These are phyloP conservation scores for Brenthis daphne DNA, from an alignment of 2,888 invertebrate genomes.

Conservation along the genomic window DNA sequence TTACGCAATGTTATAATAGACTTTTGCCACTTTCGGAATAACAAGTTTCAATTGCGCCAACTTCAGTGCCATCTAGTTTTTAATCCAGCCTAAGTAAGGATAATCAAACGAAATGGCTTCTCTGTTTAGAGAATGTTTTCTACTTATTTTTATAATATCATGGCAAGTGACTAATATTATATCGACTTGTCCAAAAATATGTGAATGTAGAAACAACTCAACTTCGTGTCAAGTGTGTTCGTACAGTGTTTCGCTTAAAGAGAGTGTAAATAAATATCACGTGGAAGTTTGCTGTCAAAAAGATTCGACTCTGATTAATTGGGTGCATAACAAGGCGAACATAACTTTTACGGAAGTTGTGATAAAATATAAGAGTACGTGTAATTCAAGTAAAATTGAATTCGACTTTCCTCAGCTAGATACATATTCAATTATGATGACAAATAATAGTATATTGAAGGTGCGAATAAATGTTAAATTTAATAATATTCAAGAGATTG, in stretches of 20 bases:
- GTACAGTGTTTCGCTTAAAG: slow-evolving; percentile 64
- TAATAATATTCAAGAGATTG: slow-evolving; percentile 78
- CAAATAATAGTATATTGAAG: slow-evolving; percentile 61
- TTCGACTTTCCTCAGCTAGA: slow-evolving; percentile 59
- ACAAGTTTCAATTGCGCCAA: slow-evolving; percentile 57
- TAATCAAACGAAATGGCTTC: slow-evolving; percentile 64
- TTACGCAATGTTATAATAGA: slow-evolving; percentile 52
- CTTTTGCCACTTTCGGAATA: slow-evolving; percentile 51
- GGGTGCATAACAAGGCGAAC: slow-evolving; percentile 57
- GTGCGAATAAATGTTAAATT: slow-evolving; percentile 59
- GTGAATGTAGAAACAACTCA: slow-evolving; percentile 55
- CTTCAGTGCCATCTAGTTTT: slow-evolving; percentile 62
- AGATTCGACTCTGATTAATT: slow-evolving; percentile 48
- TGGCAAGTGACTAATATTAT: slow-evolving; percentile 64
- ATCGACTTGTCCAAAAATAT: slow-evolving; percentile 61
- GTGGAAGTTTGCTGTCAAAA: slow-evolving; percentile 62
- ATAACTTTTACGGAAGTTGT: slow-evolving; percentile 61
- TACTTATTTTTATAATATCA: slow-evolving; percentile 63
- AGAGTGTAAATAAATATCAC: slow-evolving; percentile 54
- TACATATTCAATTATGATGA: slow-evolving; percentile 59
- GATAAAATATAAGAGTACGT: slow-evolving; percentile 52
- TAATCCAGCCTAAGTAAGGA: slow-evolving; percentile 64
- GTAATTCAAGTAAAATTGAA: slow-evolving; percentile 58
- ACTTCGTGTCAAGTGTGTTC: slow-evolving; percentile 62
- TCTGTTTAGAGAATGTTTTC: slow-evolving; percentile 59